Conservation (phyloP, 1,140 invertebrate genomes). For the Tetragonula clypearis region DNA sequence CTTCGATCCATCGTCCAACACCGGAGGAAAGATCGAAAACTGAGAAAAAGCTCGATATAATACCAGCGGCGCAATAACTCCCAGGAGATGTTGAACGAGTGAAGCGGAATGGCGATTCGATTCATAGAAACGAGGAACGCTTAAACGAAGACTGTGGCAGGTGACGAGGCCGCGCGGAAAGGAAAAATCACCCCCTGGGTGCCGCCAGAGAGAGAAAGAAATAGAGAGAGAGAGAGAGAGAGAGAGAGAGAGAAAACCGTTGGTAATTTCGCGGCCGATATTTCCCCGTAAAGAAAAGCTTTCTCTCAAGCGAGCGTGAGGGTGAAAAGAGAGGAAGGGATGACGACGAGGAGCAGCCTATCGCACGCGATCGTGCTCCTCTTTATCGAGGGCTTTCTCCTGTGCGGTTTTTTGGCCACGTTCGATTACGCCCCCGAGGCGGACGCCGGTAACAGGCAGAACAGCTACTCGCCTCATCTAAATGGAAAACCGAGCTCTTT, state of each 20-base stretch:
- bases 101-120: neutral
- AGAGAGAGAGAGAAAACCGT: neutral
- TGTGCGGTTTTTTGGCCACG: constrained; percentile 74
- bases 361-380: constrained; percentile 71
- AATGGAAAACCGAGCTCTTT: constrained; percentile 72
- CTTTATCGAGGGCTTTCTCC: constrained; percentile 75
- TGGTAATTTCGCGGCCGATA: neutral
- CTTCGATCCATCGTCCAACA: neutral
- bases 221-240: too few species aligned
- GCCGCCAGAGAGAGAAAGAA: neutral
- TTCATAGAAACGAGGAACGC: constrained; percentile 7
- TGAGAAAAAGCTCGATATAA: neutral
- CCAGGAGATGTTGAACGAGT: neutral
- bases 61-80: neutral
- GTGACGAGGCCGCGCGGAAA: neutral
- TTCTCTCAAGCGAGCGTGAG: neutral
- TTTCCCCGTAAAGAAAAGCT: neutral
- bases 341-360: constrained; percentile 52
- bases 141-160: neutral
- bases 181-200: constrained; percentile 28
- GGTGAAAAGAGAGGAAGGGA: neutral
- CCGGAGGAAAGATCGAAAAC: neutral
- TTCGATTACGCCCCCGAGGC: constrained; percentile 75
- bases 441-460: constrained; percentile 69
- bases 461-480: constrained; percentile 73